Percentiles rank a stretch among this genome's conserved stretches.
These are phyloP conservation scores for Halisarca cf. caerulea DNA, from an alignment of 37 sponge, comb jelly and placozoan species.

Conservation along the genomic window DNA sequence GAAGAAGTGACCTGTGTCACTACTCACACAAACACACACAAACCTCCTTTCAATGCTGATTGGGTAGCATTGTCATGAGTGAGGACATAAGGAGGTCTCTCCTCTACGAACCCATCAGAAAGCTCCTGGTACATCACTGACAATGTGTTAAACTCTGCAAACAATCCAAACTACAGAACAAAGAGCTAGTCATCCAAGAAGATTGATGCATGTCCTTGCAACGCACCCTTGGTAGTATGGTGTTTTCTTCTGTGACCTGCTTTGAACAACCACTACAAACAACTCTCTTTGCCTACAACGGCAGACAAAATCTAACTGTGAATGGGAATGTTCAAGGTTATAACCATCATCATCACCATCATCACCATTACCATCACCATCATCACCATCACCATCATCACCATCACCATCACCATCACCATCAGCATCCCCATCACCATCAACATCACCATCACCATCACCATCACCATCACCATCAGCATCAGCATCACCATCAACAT, in stretches of 20 bases:
- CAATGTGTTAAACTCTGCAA: slow-evolving; percentile 88
- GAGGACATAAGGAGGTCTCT: slow-evolving; percentile 67
- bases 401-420: too few relatives aligned
- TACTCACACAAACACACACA: neutral
- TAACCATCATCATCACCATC: too few relatives aligned
- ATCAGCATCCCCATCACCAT: too few relatives aligned
- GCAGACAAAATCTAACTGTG: too few relatives aligned
- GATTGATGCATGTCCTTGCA: neutral
- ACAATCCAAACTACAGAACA: slow-evolving; percentile 65
- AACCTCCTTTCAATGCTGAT: slow-evolving; percentile 12
- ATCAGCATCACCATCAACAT: too few relatives aligned
- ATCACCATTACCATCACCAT: too few relatives aligned
- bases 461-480: too few relatives aligned
- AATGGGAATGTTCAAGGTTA: too few relatives aligned
- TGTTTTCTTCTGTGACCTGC: slow-evolving; percentile 58
- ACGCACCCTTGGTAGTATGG: slow-evolving; percentile 58
- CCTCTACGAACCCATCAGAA: slow-evolving; percentile 66
- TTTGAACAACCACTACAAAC: slow-evolving; percentile 55
- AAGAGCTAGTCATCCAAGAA: neutral
- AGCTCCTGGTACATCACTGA: slow-evolving; percentile 83
- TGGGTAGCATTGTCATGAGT: neutral
- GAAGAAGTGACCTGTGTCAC: neutral
- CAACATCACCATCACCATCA: too few relatives aligned
- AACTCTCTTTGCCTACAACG: slow-evolving; percentile 51
- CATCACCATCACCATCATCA: too few relatives aligned